Conservation (phyloP, 2,113 vertebrate species). For the Craseonycteris thonglongyai region DNA sequence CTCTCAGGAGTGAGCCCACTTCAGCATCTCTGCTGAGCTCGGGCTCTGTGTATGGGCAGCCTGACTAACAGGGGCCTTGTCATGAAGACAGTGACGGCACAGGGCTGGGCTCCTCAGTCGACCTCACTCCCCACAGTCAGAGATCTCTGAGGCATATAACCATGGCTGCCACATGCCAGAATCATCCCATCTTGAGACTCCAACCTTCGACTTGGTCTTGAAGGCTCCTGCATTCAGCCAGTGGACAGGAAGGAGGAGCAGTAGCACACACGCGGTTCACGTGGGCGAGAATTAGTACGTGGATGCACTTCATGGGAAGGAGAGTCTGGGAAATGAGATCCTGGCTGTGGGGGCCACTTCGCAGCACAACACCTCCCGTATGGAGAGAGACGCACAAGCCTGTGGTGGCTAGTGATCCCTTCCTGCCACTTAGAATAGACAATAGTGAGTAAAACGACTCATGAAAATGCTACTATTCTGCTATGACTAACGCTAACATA, state of each 20-base stretch:
- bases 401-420: neutral
- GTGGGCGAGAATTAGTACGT: neutral
- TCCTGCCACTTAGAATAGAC: neutral
- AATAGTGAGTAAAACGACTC: neutral
- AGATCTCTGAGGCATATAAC: neutral
- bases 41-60: neutral
- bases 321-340: neutral
- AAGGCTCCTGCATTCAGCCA: neutral
- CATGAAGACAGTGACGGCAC: neutral
- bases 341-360: neutral
- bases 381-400: neutral
- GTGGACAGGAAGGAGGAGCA: neutral
- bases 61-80: too few relatives aligned
- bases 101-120: neutral
- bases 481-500: neutral
- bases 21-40: neutral
- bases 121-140: neutral
- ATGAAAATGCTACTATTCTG: neutral
- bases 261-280: neutral
- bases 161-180: neutral
- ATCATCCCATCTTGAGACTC: neutral
- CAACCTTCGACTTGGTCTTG: neutral
- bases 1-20: neutral
- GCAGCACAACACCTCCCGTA: neutral
- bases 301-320: neutral